Evolutionary conservation across 1,140 invertebrate species (phyloP).

Genomic region (Gryon sp.): DNA sequence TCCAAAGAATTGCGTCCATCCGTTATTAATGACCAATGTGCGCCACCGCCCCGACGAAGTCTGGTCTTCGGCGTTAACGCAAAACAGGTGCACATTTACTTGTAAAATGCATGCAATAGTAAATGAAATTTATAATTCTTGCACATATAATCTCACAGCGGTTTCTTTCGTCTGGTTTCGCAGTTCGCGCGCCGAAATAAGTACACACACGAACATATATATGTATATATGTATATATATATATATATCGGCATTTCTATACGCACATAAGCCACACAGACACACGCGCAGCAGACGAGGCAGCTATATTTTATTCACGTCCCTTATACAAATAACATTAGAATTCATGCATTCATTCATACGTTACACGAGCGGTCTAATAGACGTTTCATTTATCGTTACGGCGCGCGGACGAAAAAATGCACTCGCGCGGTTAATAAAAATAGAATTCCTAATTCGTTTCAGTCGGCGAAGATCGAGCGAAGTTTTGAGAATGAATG

Average conservation of each 20-base stretch:
- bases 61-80: constrained; percentile 64
- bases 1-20: constrained; percentile 71
- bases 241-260: background rate
- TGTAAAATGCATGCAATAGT: constrained; percentile 64
- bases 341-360: constrained; percentile 56
- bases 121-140: constrained; percentile 65
- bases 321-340: constrained; percentile 58
- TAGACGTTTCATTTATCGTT: constrained; percentile 58
- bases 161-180: constrained; percentile 30
- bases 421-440: constrained; percentile 33
- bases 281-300: constrained; percentile 4
- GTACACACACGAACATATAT: background rate
- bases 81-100: constrained; percentile 60
- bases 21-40: constrained; percentile 68
- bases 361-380: constrained; percentile 37
- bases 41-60: constrained; percentile 42
- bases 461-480: constrained; percentile 20
- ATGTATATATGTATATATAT: too few species aligned
- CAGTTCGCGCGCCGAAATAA: background rate
- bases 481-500: constrained; percentile 17
- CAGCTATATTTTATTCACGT: constrained; percentile 46
- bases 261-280: background rate
- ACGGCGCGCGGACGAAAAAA: constrained; percentile 20
- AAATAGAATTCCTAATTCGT: constrained; percentile 49
- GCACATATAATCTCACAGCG: constrained; percentile 56